These are phyloP conservation scores for Bombus huntii DNA, from an alignment of 1,140 invertebrate genomes.

Conservation along the genomic window DNA sequence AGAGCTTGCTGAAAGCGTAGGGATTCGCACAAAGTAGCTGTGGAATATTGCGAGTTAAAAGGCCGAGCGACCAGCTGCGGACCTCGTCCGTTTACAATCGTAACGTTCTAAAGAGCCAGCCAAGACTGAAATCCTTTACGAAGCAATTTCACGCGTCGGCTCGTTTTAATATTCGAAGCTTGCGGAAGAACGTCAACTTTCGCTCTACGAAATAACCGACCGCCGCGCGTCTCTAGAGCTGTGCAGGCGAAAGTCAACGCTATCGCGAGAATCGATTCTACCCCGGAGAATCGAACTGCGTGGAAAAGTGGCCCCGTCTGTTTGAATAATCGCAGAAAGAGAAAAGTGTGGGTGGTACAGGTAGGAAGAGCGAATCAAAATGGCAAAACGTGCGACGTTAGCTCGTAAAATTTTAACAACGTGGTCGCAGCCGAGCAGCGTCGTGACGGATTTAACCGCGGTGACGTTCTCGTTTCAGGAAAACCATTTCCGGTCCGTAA, in stretches of 20 bases:
- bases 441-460: slow-evolving; percentile 2
- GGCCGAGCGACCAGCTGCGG: neutral
- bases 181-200: slow-evolving; percentile 24
- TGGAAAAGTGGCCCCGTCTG: too few species aligned
- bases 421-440: neutral
- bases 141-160: slow-evolving; percentile 49
- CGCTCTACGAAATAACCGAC: neutral
- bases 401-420: slow-evolving; percentile 21
- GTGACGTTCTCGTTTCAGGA: slow-evolving; percentile 81
- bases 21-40: slow-evolving; percentile 38
- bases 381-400: neutral
- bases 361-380: neutral
- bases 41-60: slow-evolving; percentile 44
- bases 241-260: neutral
- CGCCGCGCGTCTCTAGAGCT: neutral
- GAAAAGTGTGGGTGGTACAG: neutral
- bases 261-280: neutral
- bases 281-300: neutral
- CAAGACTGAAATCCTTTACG: slow-evolving; percentile 49
- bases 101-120: slow-evolving; percentile 38
- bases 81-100: slow-evolving; percentile 30
- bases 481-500: slow-evolving; percentile 90
- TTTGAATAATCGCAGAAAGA: neutral
- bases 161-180: slow-evolving; percentile 50
- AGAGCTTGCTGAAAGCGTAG: neutral